These are phyloP conservation scores for Chondrilla cf. caribensis DNA, from an alignment of 37 sponge, comb jelly and placozoan species.

Conservation along the genomic window DNA sequence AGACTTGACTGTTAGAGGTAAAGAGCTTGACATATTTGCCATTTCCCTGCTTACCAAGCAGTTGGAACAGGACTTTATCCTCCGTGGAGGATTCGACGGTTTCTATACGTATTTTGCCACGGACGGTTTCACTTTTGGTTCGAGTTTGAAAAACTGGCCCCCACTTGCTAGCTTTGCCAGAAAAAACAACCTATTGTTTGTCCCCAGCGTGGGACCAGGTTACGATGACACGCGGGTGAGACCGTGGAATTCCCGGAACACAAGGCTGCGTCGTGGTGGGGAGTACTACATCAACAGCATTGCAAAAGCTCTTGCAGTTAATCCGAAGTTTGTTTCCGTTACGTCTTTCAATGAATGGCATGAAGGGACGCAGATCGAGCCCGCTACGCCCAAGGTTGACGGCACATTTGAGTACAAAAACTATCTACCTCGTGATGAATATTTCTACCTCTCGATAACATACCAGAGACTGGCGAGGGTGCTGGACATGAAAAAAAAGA, in stretches of 20 bases:
- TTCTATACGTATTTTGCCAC: conserved; percentile 92
- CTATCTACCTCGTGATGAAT: conserved; percentile 51
- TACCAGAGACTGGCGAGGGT: neutral
- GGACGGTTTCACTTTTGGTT: conserved; percentile 76
- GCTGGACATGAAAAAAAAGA: neutral
- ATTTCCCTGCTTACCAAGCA: conserved; percentile 55
- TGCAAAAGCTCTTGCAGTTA: conserved; percentile 22
- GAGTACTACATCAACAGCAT: conserved; percentile 58
- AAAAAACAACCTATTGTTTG: conserved; percentile 57
- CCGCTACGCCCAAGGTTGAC: conserved; percentile 51
- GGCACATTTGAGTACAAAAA: conserved; percentile 35
- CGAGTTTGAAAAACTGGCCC: conserved; percentile 55
- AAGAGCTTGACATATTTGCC: conserved; percentile 44
- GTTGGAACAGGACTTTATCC: conserved; percentile 22
- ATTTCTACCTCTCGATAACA: conserved; percentile 61
- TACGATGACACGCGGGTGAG: conserved; percentile 79
- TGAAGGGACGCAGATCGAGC: conserved; percentile 92
- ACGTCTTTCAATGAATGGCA: conserved; percentile 95
- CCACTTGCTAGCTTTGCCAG: conserved; percentile 40
- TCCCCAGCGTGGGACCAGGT: conserved; percentile 88
- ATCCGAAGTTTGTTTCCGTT: conserved; percentile 52
- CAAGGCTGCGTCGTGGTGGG: conserved; percentile 38
- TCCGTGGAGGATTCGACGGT: conserved; percentile 79
- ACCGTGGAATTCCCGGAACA: conserved; percentile 76
- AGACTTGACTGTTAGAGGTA: conserved; percentile 55